phyloP scores from a whole-genome alignment of 1,140 invertebrate genomes.

The Euwallacea similis region DNA sequence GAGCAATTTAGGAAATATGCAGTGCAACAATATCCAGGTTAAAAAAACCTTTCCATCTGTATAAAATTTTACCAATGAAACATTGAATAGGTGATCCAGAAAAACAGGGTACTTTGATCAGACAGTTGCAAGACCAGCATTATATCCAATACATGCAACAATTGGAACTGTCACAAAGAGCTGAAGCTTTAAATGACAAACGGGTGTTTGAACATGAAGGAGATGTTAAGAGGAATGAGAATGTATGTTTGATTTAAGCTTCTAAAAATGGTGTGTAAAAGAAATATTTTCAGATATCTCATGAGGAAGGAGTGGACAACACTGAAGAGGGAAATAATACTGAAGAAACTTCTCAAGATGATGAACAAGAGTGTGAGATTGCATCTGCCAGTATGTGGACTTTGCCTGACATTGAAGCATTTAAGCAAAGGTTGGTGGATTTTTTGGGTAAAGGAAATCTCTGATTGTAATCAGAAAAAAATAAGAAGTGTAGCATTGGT shows the following conservation, averaged over 20 bases:
- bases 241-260: constrained; percentile 11
- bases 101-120: constrained; percentile 90
- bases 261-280: neutral
- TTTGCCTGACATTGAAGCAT: constrained; percentile 83
- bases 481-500: too few species aligned
- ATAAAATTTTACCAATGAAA: neutral
- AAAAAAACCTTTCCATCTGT: neutral
- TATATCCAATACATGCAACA: constrained; percentile 98
- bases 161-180: constrained; percentile 58
- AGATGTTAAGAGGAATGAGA: constrained; percentile 27
- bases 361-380: constrained; percentile 33
- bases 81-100: constrained; percentile 67
- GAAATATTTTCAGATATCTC: neutral
- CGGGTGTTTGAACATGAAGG: constrained; percentile 49
- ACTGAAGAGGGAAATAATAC: constrained; percentile 14
- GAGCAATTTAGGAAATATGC: constrained; percentile 91
- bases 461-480: too few species aligned
- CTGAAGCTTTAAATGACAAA: constrained; percentile 40
- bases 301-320: neutral
- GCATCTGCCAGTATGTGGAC: constrained; percentile 87
- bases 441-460: too few species aligned
- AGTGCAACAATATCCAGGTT: constrained; percentile 90
- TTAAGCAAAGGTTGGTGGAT: constrained; percentile 69
- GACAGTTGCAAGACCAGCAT: constrained; percentile 94
- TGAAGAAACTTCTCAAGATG: constrained; percentile 18